phyloP scores from a whole-genome alignment of 2,113 vertebrate species.

The Cynocephalus volans region DNA sequence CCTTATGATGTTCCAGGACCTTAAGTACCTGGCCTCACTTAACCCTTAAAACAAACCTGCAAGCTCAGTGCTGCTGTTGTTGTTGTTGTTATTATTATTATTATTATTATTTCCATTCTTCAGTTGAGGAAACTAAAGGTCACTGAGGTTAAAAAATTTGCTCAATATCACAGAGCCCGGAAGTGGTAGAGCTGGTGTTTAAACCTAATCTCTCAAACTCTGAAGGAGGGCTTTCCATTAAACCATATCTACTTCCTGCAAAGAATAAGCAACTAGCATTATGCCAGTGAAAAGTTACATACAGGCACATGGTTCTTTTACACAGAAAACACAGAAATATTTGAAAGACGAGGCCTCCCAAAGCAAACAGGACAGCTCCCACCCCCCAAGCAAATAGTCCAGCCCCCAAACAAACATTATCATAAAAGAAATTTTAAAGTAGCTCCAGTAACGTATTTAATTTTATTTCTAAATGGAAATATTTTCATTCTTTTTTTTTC shows the following conservation, averaged over 20 bases:
- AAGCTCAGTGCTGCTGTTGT: not conserved
- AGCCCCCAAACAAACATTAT: not conserved
- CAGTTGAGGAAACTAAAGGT: slow-evolving; percentile 7
- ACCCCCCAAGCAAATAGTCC: not conserved
- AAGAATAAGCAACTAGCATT: not conserved
- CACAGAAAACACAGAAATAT: not conserved
- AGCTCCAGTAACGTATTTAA: not conserved
- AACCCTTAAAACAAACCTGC: not conserved
- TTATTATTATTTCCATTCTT: not conserved
- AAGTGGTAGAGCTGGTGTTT: not conserved
- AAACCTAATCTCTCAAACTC: not conserved
- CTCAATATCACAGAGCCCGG: not conserved
- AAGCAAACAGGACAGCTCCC: not conserved
- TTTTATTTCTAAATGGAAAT: slow-evolving; percentile 50
- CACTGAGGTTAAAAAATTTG: not conserved
- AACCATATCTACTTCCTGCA: not conserved
- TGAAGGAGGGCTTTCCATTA: not conserved
- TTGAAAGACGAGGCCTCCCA: not conserved
- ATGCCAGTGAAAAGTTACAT: not conserved
- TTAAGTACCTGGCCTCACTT: not conserved
- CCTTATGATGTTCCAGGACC: not conserved
- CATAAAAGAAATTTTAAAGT: not conserved
- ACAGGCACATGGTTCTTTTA: not conserved
- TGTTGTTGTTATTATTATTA: not conserved
- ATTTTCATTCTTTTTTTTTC: slow-evolving; percentile 18